A percentile compares a stretch with the other conserved stretches of the same genome.
Conservation (phyloP, 1,140 invertebrate species). For the Mactra quadrangularis region DNA sequence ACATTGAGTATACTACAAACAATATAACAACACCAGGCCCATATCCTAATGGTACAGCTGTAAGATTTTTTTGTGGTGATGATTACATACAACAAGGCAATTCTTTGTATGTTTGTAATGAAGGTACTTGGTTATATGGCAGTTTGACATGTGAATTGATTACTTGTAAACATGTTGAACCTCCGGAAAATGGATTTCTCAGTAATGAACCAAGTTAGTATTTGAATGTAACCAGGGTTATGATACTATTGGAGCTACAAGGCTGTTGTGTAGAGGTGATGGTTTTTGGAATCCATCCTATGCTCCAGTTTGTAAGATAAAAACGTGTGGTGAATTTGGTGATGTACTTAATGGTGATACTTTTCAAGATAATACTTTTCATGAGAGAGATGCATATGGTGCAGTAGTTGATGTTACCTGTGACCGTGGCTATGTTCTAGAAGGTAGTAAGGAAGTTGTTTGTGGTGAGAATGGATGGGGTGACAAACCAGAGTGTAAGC, state of each 20-base stretch:
- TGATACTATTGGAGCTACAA: neutral
- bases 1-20: conserved; percentile 10
- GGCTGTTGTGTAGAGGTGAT: conserved; percentile 24
- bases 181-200: conserved; percentile 24
- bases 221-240: conserved; percentile 50
- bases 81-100: conserved; percentile 8
- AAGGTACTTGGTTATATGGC: conserved; percentile 24
- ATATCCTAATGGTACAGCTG: neutral
- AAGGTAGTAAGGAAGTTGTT: neutral
- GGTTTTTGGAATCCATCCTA: neutral
- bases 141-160: conserved; percentile 4
- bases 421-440: conserved; percentile 21
- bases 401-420: conserved; percentile 33
- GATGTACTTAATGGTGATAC: neutral
- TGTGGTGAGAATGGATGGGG: conserved; percentile 44
- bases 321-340: conserved; percentile 48
- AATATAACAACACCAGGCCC: conserved; percentile 11
- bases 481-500: conserved; percentile 3
- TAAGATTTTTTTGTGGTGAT: conserved; percentile 28
- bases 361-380: conserved; percentile 9
- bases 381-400: conserved; percentile 35
- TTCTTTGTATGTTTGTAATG: neutral
- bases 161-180: neutral
- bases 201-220: neutral
- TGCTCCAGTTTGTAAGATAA: conserved; percentile 27